Evolutionary conservation across 2,888 invertebrate genomes (phyloP), one percentile per base, ranked within the genome.

Genomic region (Eulithis prunata): DNA sequence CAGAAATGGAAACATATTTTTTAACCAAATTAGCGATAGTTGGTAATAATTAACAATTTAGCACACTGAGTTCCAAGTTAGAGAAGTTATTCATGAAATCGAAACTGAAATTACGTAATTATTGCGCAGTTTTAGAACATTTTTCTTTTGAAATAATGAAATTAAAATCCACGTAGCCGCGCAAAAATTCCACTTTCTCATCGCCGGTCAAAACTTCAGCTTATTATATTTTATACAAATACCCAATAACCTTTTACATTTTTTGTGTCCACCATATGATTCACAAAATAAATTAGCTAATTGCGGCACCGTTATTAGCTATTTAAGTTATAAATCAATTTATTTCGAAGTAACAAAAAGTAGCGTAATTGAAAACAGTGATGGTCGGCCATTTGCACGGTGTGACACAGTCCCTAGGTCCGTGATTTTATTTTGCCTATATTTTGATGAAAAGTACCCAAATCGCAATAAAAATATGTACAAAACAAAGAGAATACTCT

Each of bases 351-450:
- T 75, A 79, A 79, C 61, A 82, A 89, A 88, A 84, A 83, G 83
- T 78, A 76, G 78, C 79, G 90, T 84, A 88, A 83, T 94, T 94
- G 94, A 89, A 90, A 91, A 91, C 89, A 93, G 95, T 95, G 95
- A 95, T 95, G 94, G 94, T 95, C 95, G 94, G 95, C 95, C 95
- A 95, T 95, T 95, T 94, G 94, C 94, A 93, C 93, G 94, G 94
- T 94, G 94, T 92, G 94, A 95, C 95, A 94, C 94, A 94, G 94
- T 93, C 89, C 93, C 86, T 92, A 93, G 93, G 94, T 93, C 88
- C 86, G 94, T 93, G 90, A 88, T 85, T 90, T 90, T 86, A 86
- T 87, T 86, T 83, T 87, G 76, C 74, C 80, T 74, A 83, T 86
- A 76, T 86, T 86, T 80, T 79, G 79, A 85, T 86, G 79, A 83